These are phyloP conservation scores for Dipodomys spectabilis DNA, from an alignment of 2,113 vertebrate genomes.

Conservation along the genomic window DNA sequence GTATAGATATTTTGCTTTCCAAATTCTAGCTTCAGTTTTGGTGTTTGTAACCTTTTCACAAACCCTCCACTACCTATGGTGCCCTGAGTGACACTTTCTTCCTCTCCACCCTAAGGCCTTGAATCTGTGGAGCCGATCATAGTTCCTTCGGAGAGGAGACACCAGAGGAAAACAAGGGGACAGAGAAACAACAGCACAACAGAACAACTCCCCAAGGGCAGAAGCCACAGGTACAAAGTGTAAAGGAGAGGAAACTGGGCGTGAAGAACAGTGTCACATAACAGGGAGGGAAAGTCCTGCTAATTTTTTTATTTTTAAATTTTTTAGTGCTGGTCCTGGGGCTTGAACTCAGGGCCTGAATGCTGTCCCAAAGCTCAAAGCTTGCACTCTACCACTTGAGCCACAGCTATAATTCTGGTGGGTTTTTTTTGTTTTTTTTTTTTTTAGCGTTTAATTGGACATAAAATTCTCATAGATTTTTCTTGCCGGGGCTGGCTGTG, in stretches of 20 bases:
- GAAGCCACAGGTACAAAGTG: background rate
- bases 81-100: background rate
- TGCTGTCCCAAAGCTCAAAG: no score
- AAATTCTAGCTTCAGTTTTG: background rate
- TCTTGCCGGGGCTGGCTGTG: no score
- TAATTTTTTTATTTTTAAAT: no score
- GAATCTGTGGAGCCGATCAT: background rate
- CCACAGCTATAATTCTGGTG: no score
- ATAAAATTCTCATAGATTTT: no score
- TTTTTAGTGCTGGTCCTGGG: no score
- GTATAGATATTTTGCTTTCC: background rate
- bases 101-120: background rate
- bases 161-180: background rate
- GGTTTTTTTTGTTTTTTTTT: no score
- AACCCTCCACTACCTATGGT: background rate
- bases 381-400: no score
- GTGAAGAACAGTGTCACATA: background rate
- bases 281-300: background rate
- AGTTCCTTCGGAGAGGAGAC: background rate
- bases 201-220: background rate
- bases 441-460: no score
- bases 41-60: background rate
- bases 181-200: background rate
- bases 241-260: background rate
- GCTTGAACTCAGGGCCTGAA: no score